A percentile compares a stretch with the other conserved stretches of the same genome.
Conservation (phyloP, 2,797 vertebrate species). For the Kryptopterus vitreolus region DNA sequence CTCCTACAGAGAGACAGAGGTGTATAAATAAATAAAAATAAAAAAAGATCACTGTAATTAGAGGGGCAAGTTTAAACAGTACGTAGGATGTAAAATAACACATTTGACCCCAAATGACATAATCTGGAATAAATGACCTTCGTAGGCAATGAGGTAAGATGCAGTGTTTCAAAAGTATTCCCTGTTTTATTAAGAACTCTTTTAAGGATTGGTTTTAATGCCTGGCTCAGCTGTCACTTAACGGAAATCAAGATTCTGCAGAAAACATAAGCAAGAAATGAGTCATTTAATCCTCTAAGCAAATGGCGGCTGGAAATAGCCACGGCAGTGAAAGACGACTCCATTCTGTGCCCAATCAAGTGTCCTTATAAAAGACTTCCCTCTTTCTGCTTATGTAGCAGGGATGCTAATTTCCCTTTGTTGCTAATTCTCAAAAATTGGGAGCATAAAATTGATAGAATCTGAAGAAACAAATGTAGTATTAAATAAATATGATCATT, state of each 20-base stretch:
- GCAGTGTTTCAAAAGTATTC: neutral
- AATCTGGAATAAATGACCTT: neutral
- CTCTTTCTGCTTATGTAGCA: slow-evolving; percentile 20
- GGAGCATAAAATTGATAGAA: neutral
- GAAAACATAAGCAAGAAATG: slow-evolving; percentile 37
- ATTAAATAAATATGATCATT: neutral
- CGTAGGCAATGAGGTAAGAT: neutral
- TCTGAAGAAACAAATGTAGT: neutral
- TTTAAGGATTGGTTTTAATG: neutral
- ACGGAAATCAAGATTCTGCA: slow-evolving; percentile 7
- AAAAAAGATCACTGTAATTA: slow-evolving; percentile 16
- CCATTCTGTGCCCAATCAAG: slow-evolving; percentile 38
- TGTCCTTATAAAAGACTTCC: slow-evolving; percentile 27
- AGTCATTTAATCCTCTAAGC: slow-evolving; percentile 48
- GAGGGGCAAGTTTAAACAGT: neutral
- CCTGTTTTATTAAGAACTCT: neutral
- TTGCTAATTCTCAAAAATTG: neutral
- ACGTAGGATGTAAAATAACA: neutral
- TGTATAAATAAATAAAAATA: too few species aligned
- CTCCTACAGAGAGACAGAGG: slow-evolving; percentile 71
- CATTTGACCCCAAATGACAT: neutral
- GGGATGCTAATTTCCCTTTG: neutral
- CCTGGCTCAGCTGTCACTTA: neutral
- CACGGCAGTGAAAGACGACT: slow-evolving; percentile 24
- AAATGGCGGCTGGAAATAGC: slow-evolving; percentile 41